Percentiles rank a stretch among this genome's conserved stretches.
phyloP scores from a whole-genome alignment of 2,113 vertebrate genomes.

The Abramis brama region DNA sequence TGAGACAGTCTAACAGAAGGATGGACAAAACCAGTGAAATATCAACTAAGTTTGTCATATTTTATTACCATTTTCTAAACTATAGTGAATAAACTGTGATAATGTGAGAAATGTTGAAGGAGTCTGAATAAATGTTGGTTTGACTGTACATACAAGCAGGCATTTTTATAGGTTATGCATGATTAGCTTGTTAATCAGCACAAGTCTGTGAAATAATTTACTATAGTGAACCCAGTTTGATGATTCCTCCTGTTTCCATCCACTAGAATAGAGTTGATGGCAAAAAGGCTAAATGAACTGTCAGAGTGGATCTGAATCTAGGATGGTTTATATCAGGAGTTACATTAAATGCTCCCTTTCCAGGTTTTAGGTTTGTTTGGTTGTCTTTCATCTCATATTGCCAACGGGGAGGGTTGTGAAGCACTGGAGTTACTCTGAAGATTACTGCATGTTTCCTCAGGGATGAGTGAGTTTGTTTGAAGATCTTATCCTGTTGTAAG shows the following conservation, averaged over 20 bases:
- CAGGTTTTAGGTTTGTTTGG: not conserved
- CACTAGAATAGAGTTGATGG: not conserved
- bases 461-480: slow-evolving; percentile 59
- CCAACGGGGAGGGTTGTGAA: slow-evolving; percentile 1
- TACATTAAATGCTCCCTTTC: not conserved
- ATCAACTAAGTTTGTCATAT: no score
- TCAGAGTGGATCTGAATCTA: not conserved
- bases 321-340: not conserved
- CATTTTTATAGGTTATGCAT: not conserved
- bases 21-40: no score
- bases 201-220: not conserved
- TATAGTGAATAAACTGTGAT: no score
- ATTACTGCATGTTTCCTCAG: slow-evolving; percentile 20
- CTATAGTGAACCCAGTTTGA: not conserved
- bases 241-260: not conserved
- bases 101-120: no score
- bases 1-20: no score
- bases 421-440: slow-evolving; percentile 14
- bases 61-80: no score
- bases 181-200: not conserved
- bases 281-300: not conserved
- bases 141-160: not conserved
- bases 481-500: slow-evolving; percentile 61
- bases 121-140: no score
- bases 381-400: slow-evolving; percentile 4